Evolutionary conservation across 2,113 vertebrate species (phyloP), one percentile per base, ranked within the genome.

Genomic region (Rhipidura dahli): DNA sequence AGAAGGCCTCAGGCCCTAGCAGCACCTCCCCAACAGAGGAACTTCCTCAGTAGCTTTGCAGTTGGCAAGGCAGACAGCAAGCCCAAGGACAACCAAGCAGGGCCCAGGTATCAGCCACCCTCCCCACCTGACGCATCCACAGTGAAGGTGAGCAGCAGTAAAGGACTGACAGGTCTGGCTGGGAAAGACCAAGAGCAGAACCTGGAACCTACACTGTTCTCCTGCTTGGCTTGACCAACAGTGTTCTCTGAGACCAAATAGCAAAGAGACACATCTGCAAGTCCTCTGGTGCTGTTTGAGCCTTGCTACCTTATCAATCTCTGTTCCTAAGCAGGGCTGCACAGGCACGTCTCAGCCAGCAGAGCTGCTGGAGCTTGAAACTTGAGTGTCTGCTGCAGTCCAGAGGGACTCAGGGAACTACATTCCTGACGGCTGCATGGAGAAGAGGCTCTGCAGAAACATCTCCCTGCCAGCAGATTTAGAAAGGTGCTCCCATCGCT

Each of bases 381-480:
- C 54, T 77, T 14, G 72, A 81, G 51, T 39, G 53, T 87, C 92
- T 89, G 96, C 87, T 97, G 94, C 94, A 96, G 90, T 89, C 95
- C 91, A 94, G 85, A 89, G 94, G 87, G 94, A 96, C 94, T 54
- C 66, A 1, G 68, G 73, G 87, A 92, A 61, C 77, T 30, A 85
- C 66, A 54, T 56, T 96, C 72, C 79, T 65, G 80, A 44, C 77
- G 77, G 73, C 64, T 93, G 78, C 82, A 64, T 1, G 2, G 68
- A 65, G 47, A 84, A 81, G 39, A 79, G 78, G 53, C 54, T 95
- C 73, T 47, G 73, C 65, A 65, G 85, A 83, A 70, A 56, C 49
- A 68, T 10, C 7, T 35, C 56, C 60, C 61, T 60, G 71, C n/a
- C 68, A 71, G 64, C 0, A 0, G 56, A 7, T 50, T 66, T 23